phyloP scores from a whole-genome alignment of 2,888 invertebrate species.

The Epistrophe eligans region DNA sequence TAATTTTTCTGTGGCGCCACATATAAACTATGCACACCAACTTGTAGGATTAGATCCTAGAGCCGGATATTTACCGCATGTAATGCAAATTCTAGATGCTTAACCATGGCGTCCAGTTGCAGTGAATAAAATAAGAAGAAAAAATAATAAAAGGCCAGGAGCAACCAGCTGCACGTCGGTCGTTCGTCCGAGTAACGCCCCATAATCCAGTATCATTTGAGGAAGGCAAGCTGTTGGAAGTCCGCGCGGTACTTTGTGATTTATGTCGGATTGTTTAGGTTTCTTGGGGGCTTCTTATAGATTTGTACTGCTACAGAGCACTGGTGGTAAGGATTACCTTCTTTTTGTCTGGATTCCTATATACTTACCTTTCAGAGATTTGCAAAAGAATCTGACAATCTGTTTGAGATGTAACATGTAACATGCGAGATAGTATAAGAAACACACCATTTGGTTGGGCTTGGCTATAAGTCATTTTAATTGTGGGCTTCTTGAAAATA shows the following conservation, averaged over 20 bases:
- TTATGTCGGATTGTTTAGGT: conserved; percentile 71
- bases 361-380: conserved; percentile 58
- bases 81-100: conserved; percentile 67
- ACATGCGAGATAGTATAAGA: conserved; percentile 27
- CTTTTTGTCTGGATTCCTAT: conserved; percentile 63
- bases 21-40: conserved; percentile 42
- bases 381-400: conserved; percentile 73
- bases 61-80: conserved; percentile 70
- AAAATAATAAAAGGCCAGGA: conserved; percentile 53
- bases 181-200: conserved; percentile 53
- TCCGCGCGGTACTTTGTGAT: conserved; percentile 54
- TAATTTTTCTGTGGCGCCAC: conserved; percentile 74
- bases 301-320: conserved; percentile 26
- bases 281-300: conserved; percentile 51
- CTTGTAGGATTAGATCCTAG: conserved; percentile 60
- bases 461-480: conserved; percentile 71
- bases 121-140: not conserved
- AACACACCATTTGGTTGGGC: conserved; percentile 44
- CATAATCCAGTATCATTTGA: conserved; percentile 43
- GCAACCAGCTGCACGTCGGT: conserved; percentile 65
- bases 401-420: conserved; percentile 62
- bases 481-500: conserved; percentile 57
- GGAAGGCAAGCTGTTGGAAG: conserved; percentile 27
- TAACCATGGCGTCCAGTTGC: conserved; percentile 34
- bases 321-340: conserved; percentile 50